Evolutionary conservation across 1,140 invertebrate species (phyloP).

Genomic region (Drosophila obscura): DNA sequence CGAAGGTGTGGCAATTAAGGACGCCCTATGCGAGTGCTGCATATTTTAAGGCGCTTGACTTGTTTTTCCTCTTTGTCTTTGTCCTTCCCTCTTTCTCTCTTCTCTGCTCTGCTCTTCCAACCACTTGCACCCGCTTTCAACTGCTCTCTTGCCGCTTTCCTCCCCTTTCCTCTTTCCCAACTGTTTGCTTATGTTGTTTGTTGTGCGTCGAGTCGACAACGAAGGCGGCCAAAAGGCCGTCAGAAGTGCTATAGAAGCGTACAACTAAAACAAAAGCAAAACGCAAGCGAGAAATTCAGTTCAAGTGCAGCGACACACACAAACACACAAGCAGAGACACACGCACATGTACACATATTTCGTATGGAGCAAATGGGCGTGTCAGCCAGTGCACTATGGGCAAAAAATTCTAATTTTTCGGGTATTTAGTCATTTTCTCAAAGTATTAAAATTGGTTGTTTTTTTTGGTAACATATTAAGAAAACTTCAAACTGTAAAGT

Average conservation of each 20-base stretch:
- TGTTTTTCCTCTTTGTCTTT: conserved; percentile 1
- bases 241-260: conserved; percentile 51
- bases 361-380: conserved; percentile 43
- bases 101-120: not conserved
- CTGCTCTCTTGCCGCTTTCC: no score
- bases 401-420: no score
- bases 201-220: not conserved
- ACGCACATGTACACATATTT: conserved; percentile 42
- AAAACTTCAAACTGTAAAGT: no score
- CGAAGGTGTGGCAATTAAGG: conserved; percentile 48
- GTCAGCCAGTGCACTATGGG: not conserved
- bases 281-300: conserved; percentile 31
- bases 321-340: no score
- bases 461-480: no score
- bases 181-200: no score
- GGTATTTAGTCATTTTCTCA: no score
- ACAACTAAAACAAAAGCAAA: conserved; percentile 14
- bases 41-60: conserved; percentile 61
- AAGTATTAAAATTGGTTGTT: no score
- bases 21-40: conserved; percentile 32
- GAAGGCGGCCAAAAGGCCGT: conserved; percentile 70
- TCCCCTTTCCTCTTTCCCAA: no score
- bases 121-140: no score
- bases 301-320: conserved; percentile 61
- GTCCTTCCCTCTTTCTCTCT: no score